A percentile compares a stretch with the other conserved stretches of the same genome.
Evolutionary conservation across 2,113 vertebrate species (phyloP).

Genomic region (Anoura caudifer): DNA sequence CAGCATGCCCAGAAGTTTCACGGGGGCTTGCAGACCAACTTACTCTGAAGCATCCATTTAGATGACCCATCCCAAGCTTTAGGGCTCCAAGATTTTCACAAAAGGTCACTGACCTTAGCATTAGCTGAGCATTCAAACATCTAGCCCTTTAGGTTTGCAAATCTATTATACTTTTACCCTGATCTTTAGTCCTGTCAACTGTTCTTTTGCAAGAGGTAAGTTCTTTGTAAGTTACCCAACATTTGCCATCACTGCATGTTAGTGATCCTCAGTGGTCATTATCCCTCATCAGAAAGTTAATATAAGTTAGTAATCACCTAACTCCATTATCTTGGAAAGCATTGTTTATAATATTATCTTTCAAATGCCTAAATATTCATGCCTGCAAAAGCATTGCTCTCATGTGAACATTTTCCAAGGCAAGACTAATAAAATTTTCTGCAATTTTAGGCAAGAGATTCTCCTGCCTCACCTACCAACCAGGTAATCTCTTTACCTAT

Average conservation of each 20-base stretch:
- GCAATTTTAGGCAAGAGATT: not conserved
- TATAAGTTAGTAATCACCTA: not conserved
- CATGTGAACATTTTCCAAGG: not conserved
- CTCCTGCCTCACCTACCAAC: not conserved
- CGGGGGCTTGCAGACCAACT: not conserved
- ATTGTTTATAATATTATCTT: not conserved
- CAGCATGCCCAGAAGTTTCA: not conserved
- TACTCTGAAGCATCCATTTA: not conserved
- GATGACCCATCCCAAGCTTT: not conserved
- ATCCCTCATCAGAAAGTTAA: not conserved
- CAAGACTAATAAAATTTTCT: not conserved
- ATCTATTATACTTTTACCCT: not conserved
- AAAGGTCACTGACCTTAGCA: not conserved
- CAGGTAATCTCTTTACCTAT: not conserved
- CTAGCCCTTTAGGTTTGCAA: not conserved
- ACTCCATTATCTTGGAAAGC: not conserved
- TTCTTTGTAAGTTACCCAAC: not conserved
- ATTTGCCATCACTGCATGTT: not conserved
- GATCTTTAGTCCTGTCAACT: not conserved
- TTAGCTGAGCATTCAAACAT: not conserved
- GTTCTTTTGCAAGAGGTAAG: not conserved
- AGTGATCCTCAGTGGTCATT: not conserved
- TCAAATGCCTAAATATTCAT: not conserved
- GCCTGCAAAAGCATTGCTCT: not conserved
- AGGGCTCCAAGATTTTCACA: not conserved